Conservation (phyloP, 2,888 invertebrate species). For the Drosophila putrida region DNA sequence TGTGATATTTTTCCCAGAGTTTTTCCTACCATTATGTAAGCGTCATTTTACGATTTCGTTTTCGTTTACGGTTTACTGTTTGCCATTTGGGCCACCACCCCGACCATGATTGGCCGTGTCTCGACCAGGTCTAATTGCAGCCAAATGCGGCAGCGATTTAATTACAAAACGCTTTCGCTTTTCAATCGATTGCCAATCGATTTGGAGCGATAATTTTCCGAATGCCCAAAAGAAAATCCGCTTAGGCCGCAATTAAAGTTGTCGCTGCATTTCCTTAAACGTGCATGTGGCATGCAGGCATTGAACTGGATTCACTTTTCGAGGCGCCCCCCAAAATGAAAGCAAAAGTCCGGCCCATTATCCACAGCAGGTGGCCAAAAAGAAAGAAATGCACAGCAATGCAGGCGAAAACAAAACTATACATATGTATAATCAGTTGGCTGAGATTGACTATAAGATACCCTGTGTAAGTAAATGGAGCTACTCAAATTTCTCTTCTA, state of each 20-base stretch:
- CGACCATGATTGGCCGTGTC: constrained; percentile 19
- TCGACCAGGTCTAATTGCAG: constrained; percentile 61
- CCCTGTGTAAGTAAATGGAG: no score
- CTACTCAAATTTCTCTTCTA: no score
- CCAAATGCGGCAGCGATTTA: constrained; percentile 63
- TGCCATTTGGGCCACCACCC: constrained; percentile 29
- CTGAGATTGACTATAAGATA: not conserved
- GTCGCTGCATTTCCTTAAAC: constrained; percentile 66
- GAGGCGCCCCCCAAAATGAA: constrained; percentile 21
- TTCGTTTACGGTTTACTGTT: not conserved
- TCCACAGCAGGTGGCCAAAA: constrained; percentile 57
- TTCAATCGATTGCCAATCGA: constrained; percentile 56
- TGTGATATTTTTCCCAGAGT: constrained; percentile 35
- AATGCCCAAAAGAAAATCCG: constrained; percentile 32
- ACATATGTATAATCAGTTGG: no score
- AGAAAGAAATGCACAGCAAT: not conserved
- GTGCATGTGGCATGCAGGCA: constrained; percentile 43
- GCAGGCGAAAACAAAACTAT: constrained; percentile 3
- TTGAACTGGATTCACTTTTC: constrained; percentile 60
- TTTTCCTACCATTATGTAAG: constrained; percentile 52
- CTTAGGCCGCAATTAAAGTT: constrained; percentile 50
- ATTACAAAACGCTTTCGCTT: constrained; percentile 67
- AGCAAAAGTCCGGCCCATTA: constrained; percentile 30
- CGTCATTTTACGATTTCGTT: constrained; percentile 5
- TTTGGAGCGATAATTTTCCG: constrained; percentile 67